Conservation (phyloP, 2,113 vertebrate genomes). For the Hippoglossus stenolepis region DNA sequence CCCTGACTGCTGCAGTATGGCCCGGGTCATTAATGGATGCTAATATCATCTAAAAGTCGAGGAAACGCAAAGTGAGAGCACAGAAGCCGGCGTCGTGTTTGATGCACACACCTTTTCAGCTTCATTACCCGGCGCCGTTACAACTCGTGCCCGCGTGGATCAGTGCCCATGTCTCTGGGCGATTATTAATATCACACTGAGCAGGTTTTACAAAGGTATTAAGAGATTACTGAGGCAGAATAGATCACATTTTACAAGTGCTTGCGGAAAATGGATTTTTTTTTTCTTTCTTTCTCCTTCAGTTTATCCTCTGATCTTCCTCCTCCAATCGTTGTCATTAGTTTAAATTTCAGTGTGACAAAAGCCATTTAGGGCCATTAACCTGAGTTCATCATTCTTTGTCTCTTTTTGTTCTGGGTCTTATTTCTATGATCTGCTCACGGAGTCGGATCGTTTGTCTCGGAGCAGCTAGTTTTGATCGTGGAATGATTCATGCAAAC, state of each 20-base stretch:
- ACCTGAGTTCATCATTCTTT: constrained; percentile 1
- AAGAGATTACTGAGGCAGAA: constrained; percentile 65
- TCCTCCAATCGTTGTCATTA: constrained; percentile 28
- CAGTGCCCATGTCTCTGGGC: constrained; percentile 52
- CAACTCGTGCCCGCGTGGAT: constrained; percentile 44
- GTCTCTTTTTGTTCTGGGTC: not conserved
- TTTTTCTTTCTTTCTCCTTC: constrained; percentile 25
- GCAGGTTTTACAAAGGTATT: constrained; percentile 69
- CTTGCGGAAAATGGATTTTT: constrained; percentile 37
- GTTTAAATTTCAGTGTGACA: constrained; percentile 9
- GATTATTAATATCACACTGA: constrained; percentile 62
- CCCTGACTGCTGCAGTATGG: constrained; percentile 48
- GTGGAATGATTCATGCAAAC: not conserved
- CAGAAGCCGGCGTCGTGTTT: constrained; percentile 41
- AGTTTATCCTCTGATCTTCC: constrained; percentile 38
- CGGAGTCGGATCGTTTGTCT: not conserved
- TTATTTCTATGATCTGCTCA: not conserved
- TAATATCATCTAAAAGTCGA: constrained; percentile 49
- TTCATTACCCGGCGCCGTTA: constrained; percentile 61
- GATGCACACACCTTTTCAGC: constrained; percentile 62
- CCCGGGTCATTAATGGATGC: constrained; percentile 63
- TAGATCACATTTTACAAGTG: constrained; percentile 51
- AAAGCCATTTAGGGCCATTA: constrained; percentile 5
- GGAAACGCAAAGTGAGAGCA: constrained; percentile 33
- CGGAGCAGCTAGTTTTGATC: not conserved